Percentiles rank a stretch among this genome's conserved stretches.
Evolutionary conservation across 1,140 invertebrate genomes (phyloP).

Genomic region (Rhagoletis pomonella): DNA sequence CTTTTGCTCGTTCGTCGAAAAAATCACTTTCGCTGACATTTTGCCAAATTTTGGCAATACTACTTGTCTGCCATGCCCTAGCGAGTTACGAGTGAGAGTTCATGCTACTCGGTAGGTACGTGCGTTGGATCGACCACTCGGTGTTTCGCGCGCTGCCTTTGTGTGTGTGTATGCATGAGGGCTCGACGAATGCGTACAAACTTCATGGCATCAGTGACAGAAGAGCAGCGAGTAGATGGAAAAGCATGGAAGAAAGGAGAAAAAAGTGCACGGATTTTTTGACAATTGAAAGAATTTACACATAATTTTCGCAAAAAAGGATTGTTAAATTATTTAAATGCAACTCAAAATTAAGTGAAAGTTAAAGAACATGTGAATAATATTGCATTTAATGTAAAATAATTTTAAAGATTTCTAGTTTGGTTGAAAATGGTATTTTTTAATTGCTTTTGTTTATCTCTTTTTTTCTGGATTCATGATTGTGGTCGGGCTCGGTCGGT

Average conservation of each 20-base stretch:
- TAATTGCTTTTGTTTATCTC: slow-evolving; percentile 56
- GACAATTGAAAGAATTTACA: background rate
- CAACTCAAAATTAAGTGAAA: background rate
- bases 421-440: slow-evolving; percentile 42
- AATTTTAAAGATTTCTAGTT: background rate
- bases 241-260: slow-evolving; percentile 44
- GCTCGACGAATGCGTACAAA: slow-evolving; percentile 37
- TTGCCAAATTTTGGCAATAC: slow-evolving; percentile 12
- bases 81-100: slow-evolving; percentile 43
- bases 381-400: background rate
- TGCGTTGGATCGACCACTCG: slow-evolving; percentile 1
- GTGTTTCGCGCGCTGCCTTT: background rate
- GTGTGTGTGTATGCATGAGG: background rate
- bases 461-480: slow-evolving; percentile 51
- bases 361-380: background rate
- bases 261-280: slow-evolving; percentile 27
- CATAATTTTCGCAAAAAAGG: background rate
- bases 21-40: background rate
- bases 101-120: background rate
- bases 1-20: background rate
- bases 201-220: slow-evolving; percentile 52
- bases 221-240: slow-evolving; percentile 42
- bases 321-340: slow-evolving; percentile 25
- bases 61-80: background rate
- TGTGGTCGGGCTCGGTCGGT: slow-evolving; percentile 48